phyloP scores from a whole-genome alignment of 2,113 vertebrate genomes.

The Peromyscus polionotus region DNA sequence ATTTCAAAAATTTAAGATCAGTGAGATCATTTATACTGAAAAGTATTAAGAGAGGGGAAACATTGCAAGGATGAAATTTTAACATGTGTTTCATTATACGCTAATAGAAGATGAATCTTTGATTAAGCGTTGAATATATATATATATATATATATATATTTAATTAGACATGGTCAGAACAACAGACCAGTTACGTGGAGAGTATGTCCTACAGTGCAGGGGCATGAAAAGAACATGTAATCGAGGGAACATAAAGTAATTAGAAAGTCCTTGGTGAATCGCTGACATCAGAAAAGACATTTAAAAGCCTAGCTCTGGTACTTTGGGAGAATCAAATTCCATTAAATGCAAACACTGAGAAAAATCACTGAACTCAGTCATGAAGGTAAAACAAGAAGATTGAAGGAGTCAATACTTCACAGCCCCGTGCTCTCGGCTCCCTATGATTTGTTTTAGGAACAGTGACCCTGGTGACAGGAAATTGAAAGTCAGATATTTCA shows the following conservation, averaged over 20 bases:
- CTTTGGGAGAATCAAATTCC: constrained; percentile 73
- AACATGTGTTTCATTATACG: constrained; percentile 24
- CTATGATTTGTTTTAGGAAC: constrained; percentile 60
- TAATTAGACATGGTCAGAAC: constrained; percentile 50
- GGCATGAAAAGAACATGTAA: constrained; percentile 39
- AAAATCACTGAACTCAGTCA: constrained; percentile 72
- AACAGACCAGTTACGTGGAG: constrained; percentile 27
- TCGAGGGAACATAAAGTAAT: constrained; percentile 60
- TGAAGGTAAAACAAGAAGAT: constrained; percentile 58
- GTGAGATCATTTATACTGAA: constrained; percentile 47
- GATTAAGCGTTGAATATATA: not conserved
- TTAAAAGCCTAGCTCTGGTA: constrained; percentile 52
- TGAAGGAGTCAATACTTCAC: constrained; percentile 41
- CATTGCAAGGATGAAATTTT: constrained; percentile 18
- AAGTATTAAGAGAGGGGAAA: not conserved
- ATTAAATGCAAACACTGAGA: constrained; percentile 67
- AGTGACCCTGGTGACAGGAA: constrained; percentile 43
- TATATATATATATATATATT: not conserved
- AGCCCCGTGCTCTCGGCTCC: not conserved
- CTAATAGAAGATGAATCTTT: constrained; percentile 38
- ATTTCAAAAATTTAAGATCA: constrained; percentile 61
- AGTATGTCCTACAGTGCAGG: constrained; percentile 6
- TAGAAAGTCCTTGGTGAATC: constrained; percentile 67
- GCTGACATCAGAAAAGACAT: constrained; percentile 66
- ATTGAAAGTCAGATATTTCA: constrained; percentile 45